Conservation (phyloP, 2,888 invertebrate species). For the Mimachlamys varia region DNA sequence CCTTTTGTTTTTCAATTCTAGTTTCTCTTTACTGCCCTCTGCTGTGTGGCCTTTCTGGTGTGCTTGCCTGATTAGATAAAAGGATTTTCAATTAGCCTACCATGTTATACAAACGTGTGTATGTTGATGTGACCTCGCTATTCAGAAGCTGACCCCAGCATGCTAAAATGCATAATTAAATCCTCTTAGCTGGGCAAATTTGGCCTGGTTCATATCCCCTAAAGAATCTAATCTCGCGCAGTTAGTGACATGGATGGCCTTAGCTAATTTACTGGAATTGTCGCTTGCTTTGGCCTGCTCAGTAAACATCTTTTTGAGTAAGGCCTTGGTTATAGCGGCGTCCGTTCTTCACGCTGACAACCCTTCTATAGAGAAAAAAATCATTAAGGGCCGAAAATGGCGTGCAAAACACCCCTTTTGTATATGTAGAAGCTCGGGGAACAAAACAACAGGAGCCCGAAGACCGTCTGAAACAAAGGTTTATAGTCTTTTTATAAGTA, state of each 20-base stretch:
- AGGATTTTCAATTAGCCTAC: slow-evolving; percentile 34
- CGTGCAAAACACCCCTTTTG: slow-evolving; percentile 31
- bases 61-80: slow-evolving; percentile 9
- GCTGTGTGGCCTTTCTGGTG: slow-evolving; percentile 24
- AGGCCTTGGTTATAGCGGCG: neutral
- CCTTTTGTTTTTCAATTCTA: slow-evolving; percentile 8
- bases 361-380: neutral
- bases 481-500: slow-evolving; percentile 25
- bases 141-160: slow-evolving; percentile 5
- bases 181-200: slow-evolving; percentile 33
- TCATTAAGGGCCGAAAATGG: slow-evolving; percentile 33
- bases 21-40: neutral
- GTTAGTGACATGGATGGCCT: slow-evolving; percentile 11
- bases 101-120: neutral
- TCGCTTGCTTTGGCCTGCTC: slow-evolving; percentile 14
- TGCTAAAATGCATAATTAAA: slow-evolving; percentile 36
- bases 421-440: slow-evolving; percentile 14
- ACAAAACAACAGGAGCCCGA: neutral
- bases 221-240: slow-evolving; percentile 34
- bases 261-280: slow-evolving; percentile 21
- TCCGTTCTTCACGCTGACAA: neutral
- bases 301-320: slow-evolving; percentile 9
- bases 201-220: slow-evolving; percentile 34
- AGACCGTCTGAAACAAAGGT: slow-evolving; percentile 15
- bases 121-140: neutral